phyloP scores from a whole-genome alignment of 2,113 vertebrate genomes.

The Hiodon tergisus region DNA sequence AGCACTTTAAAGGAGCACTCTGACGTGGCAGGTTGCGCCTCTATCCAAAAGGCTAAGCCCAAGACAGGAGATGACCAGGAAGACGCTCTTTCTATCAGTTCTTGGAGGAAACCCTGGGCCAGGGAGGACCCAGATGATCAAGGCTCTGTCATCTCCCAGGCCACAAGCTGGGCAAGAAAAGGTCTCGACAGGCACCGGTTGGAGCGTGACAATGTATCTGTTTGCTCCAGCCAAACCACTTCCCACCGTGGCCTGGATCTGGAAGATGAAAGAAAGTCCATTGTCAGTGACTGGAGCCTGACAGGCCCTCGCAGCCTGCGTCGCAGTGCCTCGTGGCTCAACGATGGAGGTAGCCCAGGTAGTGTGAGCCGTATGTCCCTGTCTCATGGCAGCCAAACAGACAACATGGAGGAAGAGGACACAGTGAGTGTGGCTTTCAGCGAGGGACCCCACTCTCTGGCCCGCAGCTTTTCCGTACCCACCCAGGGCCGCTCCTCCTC shows the following conservation, averaged over 20 bases:
- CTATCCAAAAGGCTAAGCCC: conserved; percentile 62
- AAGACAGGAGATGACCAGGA: conserved; percentile 50
- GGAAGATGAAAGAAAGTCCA: conserved; percentile 69
- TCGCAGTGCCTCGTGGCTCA: conserved; percentile 72
- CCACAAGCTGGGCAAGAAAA: conserved; percentile 64
- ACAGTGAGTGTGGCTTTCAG: conserved; percentile 59
- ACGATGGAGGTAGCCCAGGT: conserved; percentile 54
- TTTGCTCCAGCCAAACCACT: conserved; percentile 70
- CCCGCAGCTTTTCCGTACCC: conserved; percentile 81
- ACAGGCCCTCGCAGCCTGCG: conserved; percentile 67
- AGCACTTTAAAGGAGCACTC: conserved; percentile 76
- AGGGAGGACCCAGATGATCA: conserved; percentile 61
- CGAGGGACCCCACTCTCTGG: conserved; percentile 69
- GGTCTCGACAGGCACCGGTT: conserved; percentile 82
- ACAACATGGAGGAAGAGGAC: conserved; percentile 58
- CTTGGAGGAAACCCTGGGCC: conserved; percentile 43
- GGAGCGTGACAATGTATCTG: conserved; percentile 72
- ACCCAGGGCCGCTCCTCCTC: conserved; percentile 57
- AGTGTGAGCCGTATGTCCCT: conserved; percentile 54
- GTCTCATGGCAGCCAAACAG: conserved; percentile 70
- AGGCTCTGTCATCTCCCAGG: conserved; percentile 67
- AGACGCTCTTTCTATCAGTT: conserved; percentile 39
- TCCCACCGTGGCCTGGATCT: conserved; percentile 63
- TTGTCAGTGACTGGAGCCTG: conserved; percentile 72
- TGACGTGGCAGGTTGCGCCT: conserved; percentile 65